Evolutionary conservation across 2,888 invertebrate species (phyloP), one percentile per base, ranked within the genome.

Genomic region (Globia sparganii): DNA sequence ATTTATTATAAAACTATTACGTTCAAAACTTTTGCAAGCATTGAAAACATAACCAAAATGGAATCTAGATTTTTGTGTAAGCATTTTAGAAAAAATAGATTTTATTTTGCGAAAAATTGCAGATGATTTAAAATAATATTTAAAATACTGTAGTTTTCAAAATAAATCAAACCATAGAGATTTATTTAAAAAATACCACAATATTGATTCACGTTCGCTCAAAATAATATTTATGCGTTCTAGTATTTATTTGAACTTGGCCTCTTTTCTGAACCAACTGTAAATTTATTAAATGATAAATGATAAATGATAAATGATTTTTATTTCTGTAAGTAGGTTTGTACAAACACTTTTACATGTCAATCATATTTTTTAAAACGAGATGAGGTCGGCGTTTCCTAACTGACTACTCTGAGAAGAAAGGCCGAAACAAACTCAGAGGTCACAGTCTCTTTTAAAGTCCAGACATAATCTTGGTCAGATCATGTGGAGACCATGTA

Each of bases 221-320:
- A 62, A 81, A n/a, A n/a, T n/a, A n/a, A 84, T 76, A 83, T 84
- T 69, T 61, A 69, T 69, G 18, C 53, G 65, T 56, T 61, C 43
- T 31, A 68, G 2, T 75, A 75, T 85, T 84, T 81, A 81, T 84
- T 70, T 81, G 67, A 80, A 80, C 85, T 85, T 85, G 86, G 56
- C 86, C 77, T 77, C 71, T 72, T 77, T 85, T 86, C n/a, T 18
- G 49, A 69, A 80, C 62, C 62, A 61, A 68, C 66, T 37, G 37
- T 65, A 80, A 72, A 67, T 77, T 65, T 77, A 77, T 68, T 77
- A 68, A n/a, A n/a, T n/a, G n/a, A n/a, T n/a, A n/a, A n/a, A n/a
- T n/a, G n/a, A n/a, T n/a, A n/a, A n/a, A n/a, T n/a, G n/a, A n/a
- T n/a, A n/a, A n/a, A n/a, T n/a, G n/a, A n/a, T n/a, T n/a, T n/a